phyloP scores from a whole-genome alignment of 2,797 vertebrate species.

The Lagodon rhomboides region DNA sequence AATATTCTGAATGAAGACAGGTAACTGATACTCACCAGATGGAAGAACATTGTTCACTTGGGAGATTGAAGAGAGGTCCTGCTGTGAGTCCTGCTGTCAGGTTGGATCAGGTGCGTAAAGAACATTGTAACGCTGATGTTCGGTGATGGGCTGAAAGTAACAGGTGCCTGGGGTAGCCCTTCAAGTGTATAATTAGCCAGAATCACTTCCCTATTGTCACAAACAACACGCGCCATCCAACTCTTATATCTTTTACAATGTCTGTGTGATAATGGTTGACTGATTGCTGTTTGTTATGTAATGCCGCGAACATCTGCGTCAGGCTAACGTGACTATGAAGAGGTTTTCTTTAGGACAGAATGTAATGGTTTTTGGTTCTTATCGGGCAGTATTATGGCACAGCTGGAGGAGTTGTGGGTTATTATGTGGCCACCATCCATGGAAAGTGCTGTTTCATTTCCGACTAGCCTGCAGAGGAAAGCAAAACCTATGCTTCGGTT shows the following conservation, averaged over 20 bases:
- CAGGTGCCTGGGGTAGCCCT: slow-evolving; percentile 69
- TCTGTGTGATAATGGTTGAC: background rate
- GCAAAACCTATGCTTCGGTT: slow-evolving; percentile 60
- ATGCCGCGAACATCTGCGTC: background rate
- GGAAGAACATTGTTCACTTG: slow-evolving; percentile 59
- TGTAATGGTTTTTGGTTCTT: background rate
- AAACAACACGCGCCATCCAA: slow-evolving; percentile 24
- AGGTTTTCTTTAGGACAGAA: background rate
- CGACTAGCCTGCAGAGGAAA: slow-evolving; percentile 64
- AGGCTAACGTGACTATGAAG: background rate
- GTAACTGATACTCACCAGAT: slow-evolving; percentile 64
- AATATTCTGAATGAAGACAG: slow-evolving; percentile 10
- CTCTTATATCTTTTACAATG: background rate
- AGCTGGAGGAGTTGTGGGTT: slow-evolving; percentile 4
- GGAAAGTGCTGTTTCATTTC: slow-evolving; percentile 62
- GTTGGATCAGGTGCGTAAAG: slow-evolving; percentile 30
- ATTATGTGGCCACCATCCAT: background rate
- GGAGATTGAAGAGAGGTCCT: slow-evolving; percentile 22
- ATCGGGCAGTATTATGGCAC: background rate
- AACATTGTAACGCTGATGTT: slow-evolving; percentile 2
- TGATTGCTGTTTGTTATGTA: background rate
- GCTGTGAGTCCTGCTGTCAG: slow-evolving; percentile 32
- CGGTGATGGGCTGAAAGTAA: slow-evolving; percentile 67
- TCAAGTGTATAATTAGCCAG: slow-evolving; percentile 74
- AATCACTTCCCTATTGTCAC: slow-evolving; percentile 79